Base-by-base conservation (phyloP, 2,888 invertebrate species). In the Podabrus alpinus region DNA sequence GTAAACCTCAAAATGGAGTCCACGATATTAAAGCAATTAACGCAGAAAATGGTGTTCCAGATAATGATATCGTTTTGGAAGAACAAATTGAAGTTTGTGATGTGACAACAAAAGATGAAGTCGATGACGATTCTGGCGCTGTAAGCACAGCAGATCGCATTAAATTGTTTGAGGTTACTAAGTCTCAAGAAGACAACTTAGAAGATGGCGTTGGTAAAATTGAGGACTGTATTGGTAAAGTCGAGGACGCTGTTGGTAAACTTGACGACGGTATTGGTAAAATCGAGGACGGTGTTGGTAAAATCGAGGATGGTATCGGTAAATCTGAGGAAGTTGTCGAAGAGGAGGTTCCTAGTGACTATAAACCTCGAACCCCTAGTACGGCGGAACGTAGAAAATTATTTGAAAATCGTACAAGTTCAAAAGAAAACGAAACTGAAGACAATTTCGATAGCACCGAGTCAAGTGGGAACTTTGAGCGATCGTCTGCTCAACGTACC, bases 111-210 rank as follows among this genome's bases (percentile, higher is more conserved):
- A 66, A 15, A 9, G 66, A 25, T 24, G 16, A 69, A 29, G 86
- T 59, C 79, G 84, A 2, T 90, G 90, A 25, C 91, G 91, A 80
- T 91, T 92, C 92, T 0, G 93, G 93, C 85, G 94, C 94, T 0
- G 92, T 94, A 1, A 92, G 94, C 81, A 94, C 95, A 0, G 94
- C 94, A 0, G 95, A 95, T 83, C 88, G 94, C n/a, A 89, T 94
- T 80, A 94, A 93, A 88, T 86, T 94, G 81, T 93, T 93, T 83
- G 94, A 94, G 81, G 86, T 83, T 19, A 78, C 83, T 16, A 85
- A 84, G 76, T 84, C 85, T 9, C 86, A 86, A 79, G 86, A 87
- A 74, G 84, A 83, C 25, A 86, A 85, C 15, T 77, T 82, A 0
- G 86, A 87, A 59, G 86, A 87, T 64, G 29, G 16, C 9, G 16